A percentile compares a stretch with the other conserved stretches of the same genome.
These are phyloP conservation scores for Drosophila virilis DNA, from an alignment of 1,140 invertebrate species.

Conservation along the genomic window DNA sequence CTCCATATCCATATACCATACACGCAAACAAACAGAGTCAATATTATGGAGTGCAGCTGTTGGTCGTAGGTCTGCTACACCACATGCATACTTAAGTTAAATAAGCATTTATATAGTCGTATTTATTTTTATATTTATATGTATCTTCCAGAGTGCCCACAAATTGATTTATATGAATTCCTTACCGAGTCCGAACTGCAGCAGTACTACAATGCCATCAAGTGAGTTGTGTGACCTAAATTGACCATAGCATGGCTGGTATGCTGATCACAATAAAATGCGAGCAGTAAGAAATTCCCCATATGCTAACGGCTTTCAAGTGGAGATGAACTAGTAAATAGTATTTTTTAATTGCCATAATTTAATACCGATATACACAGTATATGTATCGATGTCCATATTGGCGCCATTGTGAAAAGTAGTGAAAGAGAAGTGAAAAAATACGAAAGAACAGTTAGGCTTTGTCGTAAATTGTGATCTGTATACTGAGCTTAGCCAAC, in stretches of 20 bases:
- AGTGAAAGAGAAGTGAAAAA: neutral
- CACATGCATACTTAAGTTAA: slow-evolving; percentile 51
- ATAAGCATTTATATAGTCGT: slow-evolving; percentile 51
- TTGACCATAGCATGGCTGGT: slow-evolving; percentile 11
- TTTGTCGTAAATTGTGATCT: slow-evolving; percentile 6
- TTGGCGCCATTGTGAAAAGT: neutral
- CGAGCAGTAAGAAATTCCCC: neutral
- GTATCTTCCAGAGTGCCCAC: slow-evolving; percentile 72
- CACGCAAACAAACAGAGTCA: slow-evolving; percentile 1
- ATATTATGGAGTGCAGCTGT: slow-evolving; percentile 51
- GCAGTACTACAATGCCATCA: slow-evolving; percentile 91
- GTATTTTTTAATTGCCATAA: slow-evolving; percentile 15
- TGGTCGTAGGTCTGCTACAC: slow-evolving; percentile 30
- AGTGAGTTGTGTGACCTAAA: slow-evolving; percentile 84
- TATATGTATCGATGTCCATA: slow-evolving; percentile 6
- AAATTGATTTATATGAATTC: slow-evolving; percentile 94
- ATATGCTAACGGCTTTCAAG: neutral
- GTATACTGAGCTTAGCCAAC: slow-evolving; percentile 5
- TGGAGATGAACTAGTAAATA: neutral
- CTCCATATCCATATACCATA: neutral
- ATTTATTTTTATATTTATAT: slow-evolving; percentile 61
- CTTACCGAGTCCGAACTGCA: slow-evolving; percentile 95
- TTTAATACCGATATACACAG: slow-evolving; percentile 2
- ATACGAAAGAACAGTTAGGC: neutral
- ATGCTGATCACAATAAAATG: slow-evolving; percentile 25